phyloP scores from a whole-genome alignment of 2,888 invertebrate species.

The Syritta pipiens region DNA sequence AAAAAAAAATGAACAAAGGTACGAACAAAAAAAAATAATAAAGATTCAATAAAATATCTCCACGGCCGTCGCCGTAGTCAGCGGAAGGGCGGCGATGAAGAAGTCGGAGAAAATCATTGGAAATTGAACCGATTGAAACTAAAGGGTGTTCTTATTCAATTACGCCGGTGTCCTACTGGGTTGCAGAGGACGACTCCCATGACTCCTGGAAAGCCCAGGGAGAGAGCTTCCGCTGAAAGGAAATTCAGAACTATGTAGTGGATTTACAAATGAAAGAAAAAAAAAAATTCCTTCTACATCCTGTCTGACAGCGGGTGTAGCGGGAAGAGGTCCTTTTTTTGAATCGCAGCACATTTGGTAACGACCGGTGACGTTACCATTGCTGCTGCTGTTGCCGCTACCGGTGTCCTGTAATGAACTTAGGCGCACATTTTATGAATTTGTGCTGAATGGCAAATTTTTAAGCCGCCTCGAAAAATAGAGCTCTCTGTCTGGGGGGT shows the following conservation, averaged over 20 bases:
- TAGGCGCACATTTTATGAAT: slow-evolving; percentile 6
- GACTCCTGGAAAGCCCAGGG: slow-evolving; percentile 10
- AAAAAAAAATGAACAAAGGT: background rate
- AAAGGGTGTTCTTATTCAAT: slow-evolving; percentile 68
- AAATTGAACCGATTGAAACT: slow-evolving; percentile 69
- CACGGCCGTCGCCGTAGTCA: slow-evolving; percentile 35
- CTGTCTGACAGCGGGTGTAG: too few species aligned
- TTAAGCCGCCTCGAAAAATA: too few species aligned
- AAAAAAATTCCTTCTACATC: background rate
- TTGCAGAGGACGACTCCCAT: slow-evolving; percentile 1
- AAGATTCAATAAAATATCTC: slow-evolving; percentile 61
- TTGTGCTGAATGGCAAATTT: too few species aligned
- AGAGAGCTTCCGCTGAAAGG: slow-evolving; percentile 60
- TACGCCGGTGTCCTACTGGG: slow-evolving; percentile 29
- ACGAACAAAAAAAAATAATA: background rate
- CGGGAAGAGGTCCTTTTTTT: background rate
- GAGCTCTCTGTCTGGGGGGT: too few species aligned
- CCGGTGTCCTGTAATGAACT: slow-evolving; percentile 32
- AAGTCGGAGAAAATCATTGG: slow-evolving; percentile 57
- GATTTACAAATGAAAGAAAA: slow-evolving; percentile 27
- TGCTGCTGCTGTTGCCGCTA: too few species aligned
- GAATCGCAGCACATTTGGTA: too few species aligned
- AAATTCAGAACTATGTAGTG: slow-evolving; percentile 64
- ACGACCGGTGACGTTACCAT: too few species aligned
- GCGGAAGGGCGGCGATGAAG: slow-evolving; percentile 26